Percentiles rank a stretch among this genome's conserved stretches.
phyloP scores from a whole-genome alignment of 1,140 invertebrate genomes.

The Drosophila athabasca region DNA sequence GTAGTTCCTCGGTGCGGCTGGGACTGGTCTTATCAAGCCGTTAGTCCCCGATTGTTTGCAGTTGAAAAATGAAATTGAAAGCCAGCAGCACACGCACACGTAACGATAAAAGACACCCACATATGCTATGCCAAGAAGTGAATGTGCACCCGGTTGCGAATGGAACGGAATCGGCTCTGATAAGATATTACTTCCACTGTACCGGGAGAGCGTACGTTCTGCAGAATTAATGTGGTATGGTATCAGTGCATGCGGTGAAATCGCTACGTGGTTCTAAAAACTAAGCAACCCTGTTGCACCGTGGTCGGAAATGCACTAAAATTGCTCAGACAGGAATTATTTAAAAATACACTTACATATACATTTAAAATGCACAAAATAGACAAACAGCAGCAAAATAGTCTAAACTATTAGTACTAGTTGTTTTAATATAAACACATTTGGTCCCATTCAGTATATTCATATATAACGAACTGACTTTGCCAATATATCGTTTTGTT shows the following conservation, averaged over 20 bases:
- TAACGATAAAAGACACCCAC: constrained; percentile 33
- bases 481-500: no score
- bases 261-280: constrained; percentile 16
- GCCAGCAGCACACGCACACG: constrained; percentile 41
- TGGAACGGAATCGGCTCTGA: constrained; percentile 19
- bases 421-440: no score
- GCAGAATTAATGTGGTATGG: constrained; percentile 8
- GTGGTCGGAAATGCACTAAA: neutral
- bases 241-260: no score
- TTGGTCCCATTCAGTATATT: no score
- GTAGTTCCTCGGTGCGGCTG: constrained; percentile 7
- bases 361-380: no score
- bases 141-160: constrained; percentile 27
- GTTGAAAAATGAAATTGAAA: constrained; percentile 59
- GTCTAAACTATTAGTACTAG: no score
- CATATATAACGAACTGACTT: no score
- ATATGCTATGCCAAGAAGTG: constrained; percentile 22
- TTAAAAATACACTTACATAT: no score
- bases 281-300: constrained; percentile 21
- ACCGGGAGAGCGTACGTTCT: neutral
- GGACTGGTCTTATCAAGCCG: constrained; percentile 53
- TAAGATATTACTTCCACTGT: constrained; percentile 4
- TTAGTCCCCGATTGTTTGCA: neutral
- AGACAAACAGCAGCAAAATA: no score
- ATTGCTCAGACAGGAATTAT: no score